Evolutionary conservation across 2,888 invertebrate genomes (phyloP).

Genomic region (Dynastes grantii): DNA sequence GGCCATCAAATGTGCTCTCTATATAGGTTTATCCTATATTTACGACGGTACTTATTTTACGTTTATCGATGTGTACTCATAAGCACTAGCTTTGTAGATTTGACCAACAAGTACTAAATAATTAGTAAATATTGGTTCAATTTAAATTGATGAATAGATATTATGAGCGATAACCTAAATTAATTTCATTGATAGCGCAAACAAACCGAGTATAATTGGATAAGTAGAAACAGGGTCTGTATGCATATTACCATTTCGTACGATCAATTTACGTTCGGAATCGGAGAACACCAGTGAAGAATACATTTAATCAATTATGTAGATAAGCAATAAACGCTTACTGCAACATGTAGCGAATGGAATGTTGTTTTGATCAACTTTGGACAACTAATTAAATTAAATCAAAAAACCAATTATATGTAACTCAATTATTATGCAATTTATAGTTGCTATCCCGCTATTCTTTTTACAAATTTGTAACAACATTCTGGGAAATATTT

Average conservation of each 20-base stretch:
- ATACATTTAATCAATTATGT: conserved; percentile 2
- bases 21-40: no score
- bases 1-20: no score
- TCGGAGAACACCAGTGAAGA: neutral
- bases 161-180: conserved; percentile 26
- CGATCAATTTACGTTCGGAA: conserved; percentile 11
- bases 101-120: conserved; percentile 1
- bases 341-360: no score
- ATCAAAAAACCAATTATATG: no score
- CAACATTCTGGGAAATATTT: no score
- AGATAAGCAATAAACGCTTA: conserved; percentile 1
- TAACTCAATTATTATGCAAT: no score
- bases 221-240: conserved; percentile 2
- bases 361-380: no score
- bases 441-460: no score
- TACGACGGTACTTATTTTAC: no score
- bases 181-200: conserved; percentile 17
- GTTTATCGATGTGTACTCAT: no score
- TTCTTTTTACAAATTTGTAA: no score
- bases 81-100: conserved; percentile 1
- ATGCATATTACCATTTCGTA: neutral
- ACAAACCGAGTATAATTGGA: conserved; percentile 24
- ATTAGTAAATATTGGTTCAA: conserved; percentile 27
- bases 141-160: conserved; percentile 24
- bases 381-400: no score